These are phyloP conservation scores for Episyrphus balteatus DNA, from an alignment of 1,140 invertebrate genomes.

Conservation along the genomic window DNA sequence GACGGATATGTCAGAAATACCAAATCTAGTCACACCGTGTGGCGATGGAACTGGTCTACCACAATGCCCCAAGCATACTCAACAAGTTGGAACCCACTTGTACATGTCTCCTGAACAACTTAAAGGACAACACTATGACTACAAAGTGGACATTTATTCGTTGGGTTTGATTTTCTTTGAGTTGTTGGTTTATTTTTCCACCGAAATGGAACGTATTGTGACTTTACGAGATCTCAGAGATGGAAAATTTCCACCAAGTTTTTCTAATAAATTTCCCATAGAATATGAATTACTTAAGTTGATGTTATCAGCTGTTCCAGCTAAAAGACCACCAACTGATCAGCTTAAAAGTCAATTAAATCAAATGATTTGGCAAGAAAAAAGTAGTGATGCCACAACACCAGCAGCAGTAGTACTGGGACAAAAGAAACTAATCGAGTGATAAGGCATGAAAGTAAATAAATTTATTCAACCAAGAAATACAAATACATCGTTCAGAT, in stretches of 20 bases:
- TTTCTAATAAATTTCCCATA: conserved; percentile 48
- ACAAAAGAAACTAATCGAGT: no score
- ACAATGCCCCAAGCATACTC: conserved; percentile 39
- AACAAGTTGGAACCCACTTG: conserved; percentile 67
- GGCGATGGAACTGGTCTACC: conserved; percentile 21
- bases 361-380: conserved; percentile 10
- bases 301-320: conserved; percentile 65
- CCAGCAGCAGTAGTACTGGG: no score
- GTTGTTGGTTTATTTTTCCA: conserved; percentile 75
- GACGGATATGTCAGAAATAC: conserved; percentile 63
- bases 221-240: conserved; percentile 51
- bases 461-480: no score
- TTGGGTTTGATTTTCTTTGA: conserved; percentile 91
- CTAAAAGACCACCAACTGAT: conserved; percentile 60
- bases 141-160: conserved; percentile 95
- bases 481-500: no score
- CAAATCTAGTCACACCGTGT: conserved; percentile 34
- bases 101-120: conserved; percentile 98
- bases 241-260: conserved; percentile 58
- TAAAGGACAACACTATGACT: conserved; percentile 64
- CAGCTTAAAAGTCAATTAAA: conserved; percentile 44
- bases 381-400: no score
- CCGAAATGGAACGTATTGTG: conserved; percentile 75
- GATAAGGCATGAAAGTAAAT: no score
- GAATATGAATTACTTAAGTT: conserved; percentile 58